Evolutionary conservation across 2,797 vertebrate genomes (phyloP), one percentile per base, ranked within the genome.

Genomic region (Chelidonichthys spinosus): DNA sequence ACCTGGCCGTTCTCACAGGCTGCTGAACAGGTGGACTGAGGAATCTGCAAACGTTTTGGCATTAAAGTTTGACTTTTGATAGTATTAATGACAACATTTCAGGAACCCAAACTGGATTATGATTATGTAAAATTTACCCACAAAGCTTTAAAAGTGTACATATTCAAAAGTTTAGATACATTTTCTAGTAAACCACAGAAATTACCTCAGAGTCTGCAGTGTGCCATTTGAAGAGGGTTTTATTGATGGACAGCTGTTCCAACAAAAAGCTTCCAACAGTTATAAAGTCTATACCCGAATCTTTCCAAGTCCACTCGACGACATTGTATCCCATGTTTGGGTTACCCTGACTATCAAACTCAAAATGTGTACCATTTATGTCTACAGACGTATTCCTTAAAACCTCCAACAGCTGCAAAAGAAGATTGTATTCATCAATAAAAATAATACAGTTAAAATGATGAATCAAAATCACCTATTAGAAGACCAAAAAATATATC

Each of bases 1-100:
- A 97, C 87, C 39, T 98, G 97, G 25, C 97, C 97, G 0, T 44
- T 15, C 0, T 5, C 37, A 77, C 97, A 99, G 0, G 69, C 66
- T 2, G 82, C 91, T 5, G 96, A 97, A 82, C 97, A 98, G 15
- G 85, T 95, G 1, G 97, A 97, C 0, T 58, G 0, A 0, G 97
- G 96, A 39, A 87, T 85, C 97, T 98, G 88, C 74, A 74, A 76
- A 61, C 69, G 43, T 71, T n/a, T 11, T 32, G 25, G n/a, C 14
- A 63, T 33, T 11, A 36, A 11, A 56, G 6, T 74, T 33, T 32
- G 5, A 0, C 54, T 59, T 68, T 13, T 54, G 36, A 7, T 32
- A 9, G 8, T 42, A 35, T 54, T 13, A 63, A 65, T 11, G 13
- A 7, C 4, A 52, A 7, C 3, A 63, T 72, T 53, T 62, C 11